Evolutionary conservation across 1,140 invertebrate genomes (phyloP).

Genomic region (Marisa cornuarietis): DNA sequence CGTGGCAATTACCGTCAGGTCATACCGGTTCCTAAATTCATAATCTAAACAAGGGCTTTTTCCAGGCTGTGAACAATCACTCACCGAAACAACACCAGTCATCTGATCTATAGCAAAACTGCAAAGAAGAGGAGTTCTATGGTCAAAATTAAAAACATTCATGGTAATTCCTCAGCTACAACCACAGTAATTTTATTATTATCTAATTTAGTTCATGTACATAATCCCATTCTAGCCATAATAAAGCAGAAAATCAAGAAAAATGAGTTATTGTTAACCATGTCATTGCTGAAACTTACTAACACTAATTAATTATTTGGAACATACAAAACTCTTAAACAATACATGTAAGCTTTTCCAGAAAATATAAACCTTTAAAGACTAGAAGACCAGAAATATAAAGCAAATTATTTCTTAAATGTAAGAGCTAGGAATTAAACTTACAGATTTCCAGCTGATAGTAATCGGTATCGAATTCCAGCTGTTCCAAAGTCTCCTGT

Average conservation of each 20-base stretch:
- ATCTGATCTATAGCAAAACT: conserved; percentile 82
- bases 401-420: not conserved
- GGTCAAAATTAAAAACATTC: too few species aligned
- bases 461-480: conserved; percentile 84
- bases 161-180: not conserved
- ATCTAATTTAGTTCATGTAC: not conserved
- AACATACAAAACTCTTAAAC: too few species aligned
- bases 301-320: not conserved
- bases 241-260: too few species aligned
- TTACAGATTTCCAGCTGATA: conserved; percentile 75
- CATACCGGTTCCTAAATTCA: conserved; percentile 84
- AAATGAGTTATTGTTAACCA: too few species aligned
- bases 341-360: too few species aligned
- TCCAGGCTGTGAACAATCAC: conserved; percentile 76
- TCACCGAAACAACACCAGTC: conserved; percentile 84
- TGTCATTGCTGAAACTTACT: not conserved
- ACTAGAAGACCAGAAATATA: not conserved
- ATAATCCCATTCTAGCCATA: too few species aligned
- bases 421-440: conserved; percentile 18
- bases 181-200: not conserved
- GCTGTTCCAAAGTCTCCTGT: conserved; percentile 80
- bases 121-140: conserved; percentile 27
- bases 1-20: conserved; percentile 85
- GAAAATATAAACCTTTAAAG: too few species aligned
- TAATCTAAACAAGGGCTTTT: conserved; percentile 84